Base-by-base conservation (phyloP, 2,113 vertebrate genomes). In the Notarius lentiginosus region DNA sequence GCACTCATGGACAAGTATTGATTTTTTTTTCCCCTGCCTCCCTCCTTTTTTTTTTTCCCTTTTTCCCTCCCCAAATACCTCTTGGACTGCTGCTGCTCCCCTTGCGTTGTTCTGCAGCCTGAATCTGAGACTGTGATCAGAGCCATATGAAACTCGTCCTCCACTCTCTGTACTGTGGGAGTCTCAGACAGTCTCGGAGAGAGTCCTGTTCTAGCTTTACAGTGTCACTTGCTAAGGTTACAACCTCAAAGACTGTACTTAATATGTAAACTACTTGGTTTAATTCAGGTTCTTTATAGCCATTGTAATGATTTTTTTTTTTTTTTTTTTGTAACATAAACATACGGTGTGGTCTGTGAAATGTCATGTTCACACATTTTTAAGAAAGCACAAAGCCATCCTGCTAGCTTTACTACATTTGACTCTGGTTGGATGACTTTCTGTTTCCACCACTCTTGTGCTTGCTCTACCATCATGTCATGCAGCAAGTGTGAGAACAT, bases 91-190 rank as follows among this genome's bases (percentile, higher is more conserved):
- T 84, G 72, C 60, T 83, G 70, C 60, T 77, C 49, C 49, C 41
- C 8, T 56, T 20, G 49, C 56, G 80, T 65, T 82, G 72, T 30
- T 83, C 81, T 83, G 3, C 58, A 77, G 81, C 49, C 49, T 83
- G 73, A 68, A 68, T 79, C 82, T 58, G 60, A 83, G 86, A 87
- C 86, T 77, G 80, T 83, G 80, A 84, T 87, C 61, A 79, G 61
- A 87, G 86, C 72, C 81, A 79, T 87, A 84, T 87, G 34, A 55
- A 84, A 87, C 49, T 65, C 72, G 68, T 83, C 51, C 27, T 70
- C 11, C 81, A 18, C 22, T 68, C 61, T 75, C 72, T 68, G 47
- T 66, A 61, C 70, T 77, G 49, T 60, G 68, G 41, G 86, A 56
- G 27, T 82, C n/a, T 75, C 60, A 55, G 15, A 51, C 47, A 4